Evolutionary conservation across 1,140 invertebrate species (phyloP).

Genomic region (Saxidomus purpurata): DNA sequence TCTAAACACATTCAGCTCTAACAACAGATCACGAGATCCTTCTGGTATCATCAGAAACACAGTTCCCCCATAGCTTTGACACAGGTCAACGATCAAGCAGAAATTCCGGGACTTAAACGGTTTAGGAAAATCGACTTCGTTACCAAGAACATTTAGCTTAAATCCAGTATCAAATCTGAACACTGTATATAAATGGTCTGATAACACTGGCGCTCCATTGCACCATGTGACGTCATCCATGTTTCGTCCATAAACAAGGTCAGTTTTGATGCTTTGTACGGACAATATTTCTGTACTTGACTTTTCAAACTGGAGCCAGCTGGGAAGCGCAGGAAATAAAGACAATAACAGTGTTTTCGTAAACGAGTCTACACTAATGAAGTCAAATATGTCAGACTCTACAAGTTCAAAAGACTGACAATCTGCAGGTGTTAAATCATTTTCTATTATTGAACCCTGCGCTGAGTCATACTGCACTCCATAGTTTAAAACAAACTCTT

Average conservation of each 20-base stretch:
- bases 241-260: slow-evolving; percentile 5
- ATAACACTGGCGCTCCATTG: slow-evolving; percentile 38
- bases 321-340: neutral
- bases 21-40: neutral
- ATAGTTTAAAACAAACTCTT: neutral
- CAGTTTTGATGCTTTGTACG: too few relatives aligned
- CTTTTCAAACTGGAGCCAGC: neutral
- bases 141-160: slow-evolving; percentile 4
- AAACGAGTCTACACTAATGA: slow-evolving; percentile 17
- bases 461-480: neutral
- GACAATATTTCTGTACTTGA: too few relatives aligned
- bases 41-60: slow-evolving; percentile 46
- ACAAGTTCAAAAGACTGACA: slow-evolving; percentile 12
- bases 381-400: slow-evolving; percentile 26
- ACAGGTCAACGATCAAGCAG: slow-evolving; percentile 42
- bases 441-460: neutral
- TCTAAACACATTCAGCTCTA: neutral
- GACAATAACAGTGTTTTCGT: neutral
- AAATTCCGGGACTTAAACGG: neutral
- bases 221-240: neutral
- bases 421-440: neutral
- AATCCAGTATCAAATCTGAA: slow-evolving; percentile 9
- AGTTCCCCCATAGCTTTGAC: too few relatives aligned
- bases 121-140: neutral
- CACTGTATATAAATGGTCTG: too few relatives aligned